These are phyloP conservation scores for Talpa occidentalis DNA, from an alignment of 2,113 vertebrate genomes.

Conservation along the genomic window DNA sequence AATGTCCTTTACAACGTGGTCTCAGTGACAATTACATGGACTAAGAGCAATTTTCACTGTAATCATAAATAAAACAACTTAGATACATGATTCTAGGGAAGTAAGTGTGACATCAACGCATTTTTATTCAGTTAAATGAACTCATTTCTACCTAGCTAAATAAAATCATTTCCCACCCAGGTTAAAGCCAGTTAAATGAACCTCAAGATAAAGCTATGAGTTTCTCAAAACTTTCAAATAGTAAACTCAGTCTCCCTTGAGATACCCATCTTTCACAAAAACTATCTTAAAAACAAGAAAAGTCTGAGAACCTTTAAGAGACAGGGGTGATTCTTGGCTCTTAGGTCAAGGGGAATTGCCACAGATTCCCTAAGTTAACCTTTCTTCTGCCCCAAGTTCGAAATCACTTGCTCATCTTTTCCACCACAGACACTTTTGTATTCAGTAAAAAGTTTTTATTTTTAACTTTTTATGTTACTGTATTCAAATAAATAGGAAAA, in stretches of 20 bases:
- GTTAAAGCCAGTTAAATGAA: not conserved
- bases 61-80: slow-evolving; percentile 51
- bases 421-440: not conserved
- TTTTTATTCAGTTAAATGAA: not conserved
- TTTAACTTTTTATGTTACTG: not conserved
- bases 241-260: not conserved
- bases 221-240: not conserved
- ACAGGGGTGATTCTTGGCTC: not conserved
- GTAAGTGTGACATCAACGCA: not conserved
- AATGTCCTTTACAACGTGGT: slow-evolving; percentile 25
- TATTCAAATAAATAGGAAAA: not conserved
- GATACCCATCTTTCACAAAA: not conserved
- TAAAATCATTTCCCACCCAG: not conserved
- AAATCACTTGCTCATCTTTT: not conserved
- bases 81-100: not conserved
- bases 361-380: not conserved
- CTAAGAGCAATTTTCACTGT: not conserved
- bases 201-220: not conserved
- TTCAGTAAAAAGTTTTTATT: not conserved
- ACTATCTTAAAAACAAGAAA: not conserved
- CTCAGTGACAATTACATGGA: slow-evolving; percentile 28
- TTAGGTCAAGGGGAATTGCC: not conserved
- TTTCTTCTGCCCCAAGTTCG: not conserved
- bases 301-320: not conserved
- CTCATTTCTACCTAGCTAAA: not conserved